A percentile compares a stretch with the other conserved stretches of the same genome.
Conservation (phyloP, 2,113 vertebrate species). For the Rhinichthys klamathensis region DNA sequence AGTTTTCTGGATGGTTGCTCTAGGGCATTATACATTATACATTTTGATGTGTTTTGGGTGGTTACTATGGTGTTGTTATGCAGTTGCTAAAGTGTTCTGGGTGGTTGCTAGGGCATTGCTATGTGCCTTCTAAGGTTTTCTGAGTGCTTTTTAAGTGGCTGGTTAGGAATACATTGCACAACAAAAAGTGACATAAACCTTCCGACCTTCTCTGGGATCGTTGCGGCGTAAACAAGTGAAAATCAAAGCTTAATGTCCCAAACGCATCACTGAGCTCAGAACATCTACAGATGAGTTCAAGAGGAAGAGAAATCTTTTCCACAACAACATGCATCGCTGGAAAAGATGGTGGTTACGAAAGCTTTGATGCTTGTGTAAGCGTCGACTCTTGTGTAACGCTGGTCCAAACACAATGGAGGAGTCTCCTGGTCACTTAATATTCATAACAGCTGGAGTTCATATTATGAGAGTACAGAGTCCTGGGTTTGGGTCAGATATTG, state of each 20-base stretch:
- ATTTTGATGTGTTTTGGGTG: background rate
- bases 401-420: background rate
- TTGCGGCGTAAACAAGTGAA: background rate
- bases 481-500: background rate
- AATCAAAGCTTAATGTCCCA: conserved; percentile 12
- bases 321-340: background rate
- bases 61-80: background rate
- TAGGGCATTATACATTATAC: background rate
- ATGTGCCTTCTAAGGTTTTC: background rate
- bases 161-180: background rate
- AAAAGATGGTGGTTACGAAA: background rate
- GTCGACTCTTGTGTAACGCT: background rate
- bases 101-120: background rate
- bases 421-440: background rate
- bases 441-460: background rate
- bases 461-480: background rate
- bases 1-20: background rate
- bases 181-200: background rate
- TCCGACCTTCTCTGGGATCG: background rate
- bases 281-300: conserved; percentile 2
- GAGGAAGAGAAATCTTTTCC: background rate
- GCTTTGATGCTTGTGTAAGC: background rate
- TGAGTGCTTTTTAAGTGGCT: background rate
- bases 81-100: background rate
- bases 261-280: background rate